Evolutionary conservation across 2,888 invertebrate species (phyloP), one percentile per base, ranked within the genome.

Genomic region (Crossocerus cetratus): DNA sequence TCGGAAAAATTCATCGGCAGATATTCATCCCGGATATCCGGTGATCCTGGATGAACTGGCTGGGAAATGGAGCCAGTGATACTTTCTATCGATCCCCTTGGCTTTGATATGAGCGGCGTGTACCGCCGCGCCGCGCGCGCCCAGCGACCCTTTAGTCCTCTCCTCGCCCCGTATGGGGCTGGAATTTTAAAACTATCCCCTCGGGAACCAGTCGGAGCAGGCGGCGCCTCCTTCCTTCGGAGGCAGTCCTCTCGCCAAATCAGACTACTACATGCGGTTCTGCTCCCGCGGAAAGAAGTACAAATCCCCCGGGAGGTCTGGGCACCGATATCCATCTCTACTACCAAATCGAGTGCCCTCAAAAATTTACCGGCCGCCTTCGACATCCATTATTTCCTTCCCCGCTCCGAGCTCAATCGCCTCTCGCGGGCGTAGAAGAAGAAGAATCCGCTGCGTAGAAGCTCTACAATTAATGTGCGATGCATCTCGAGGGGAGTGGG

Each of bases 171-270:
- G 86, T 83, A 84, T 88, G 87, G 86, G 87, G 87, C 83, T 83
- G 86, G 89, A 90, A 90, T 90, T 90, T 90, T 90, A 90, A 90
- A 90, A 89, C 88, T 86, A 78, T 83, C 84, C 90, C 84, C 87
- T 42, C 42, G 90, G 86, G 89, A 86, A 68, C 11, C 74, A 53
- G 65, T 56, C 65, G 58, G 69, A 67, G 75, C 59, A 13, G 43
- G n/a, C n/a, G n/a, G n/a, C n/a, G n/a, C 16, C 49, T 49, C n/a
- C 49, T 16, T 49, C 49, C 70, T 63, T 66, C 72, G 67, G 58
- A 61, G 32, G 32, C 32, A 74, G 74, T 78, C 84, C 81, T 87
- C 87, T 83, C 86, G 85, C 82, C 80, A 88, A 90, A 90, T 90
- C 89, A 87, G 86, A 77, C 87, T 84, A 77, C 87, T 84, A 82